Conservation (phyloP, 2,797 vertebrate species). For the Peromyscus eremicus region DNA sequence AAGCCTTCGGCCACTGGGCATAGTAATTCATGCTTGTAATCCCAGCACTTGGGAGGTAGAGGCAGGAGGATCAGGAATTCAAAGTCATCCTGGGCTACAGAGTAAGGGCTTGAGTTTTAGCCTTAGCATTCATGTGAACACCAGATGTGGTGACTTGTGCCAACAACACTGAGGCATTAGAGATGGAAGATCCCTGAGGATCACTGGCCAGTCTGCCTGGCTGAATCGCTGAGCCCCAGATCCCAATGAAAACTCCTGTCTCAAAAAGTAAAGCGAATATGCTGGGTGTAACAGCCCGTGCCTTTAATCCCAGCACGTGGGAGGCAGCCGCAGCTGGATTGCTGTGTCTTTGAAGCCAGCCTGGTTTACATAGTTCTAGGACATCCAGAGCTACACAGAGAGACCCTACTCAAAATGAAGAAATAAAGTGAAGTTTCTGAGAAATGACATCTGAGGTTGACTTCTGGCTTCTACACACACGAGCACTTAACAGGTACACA, state of each 20-base stretch:
- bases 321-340: background rate
- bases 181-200: background rate
- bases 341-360: background rate
- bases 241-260: background rate
- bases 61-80: background rate
- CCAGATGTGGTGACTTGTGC: background rate
- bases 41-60: background rate
- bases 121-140: background rate
- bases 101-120: background rate
- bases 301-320: background rate
- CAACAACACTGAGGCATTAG: background rate
- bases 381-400: background rate
- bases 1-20: background rate
- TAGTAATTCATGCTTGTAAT: background rate
- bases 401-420: background rate
- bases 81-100: background rate
- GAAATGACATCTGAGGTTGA: background rate
- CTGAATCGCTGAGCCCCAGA: background rate
- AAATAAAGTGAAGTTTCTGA: background rate
- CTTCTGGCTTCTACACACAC: background rate
- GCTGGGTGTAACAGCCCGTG: rapidly evolving
- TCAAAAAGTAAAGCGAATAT: background rate
- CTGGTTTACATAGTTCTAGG: background rate
- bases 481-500: background rate
- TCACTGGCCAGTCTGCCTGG: background rate